These are phyloP conservation scores for Cremastinae sp. DNA, from an alignment of 2,888 invertebrate genomes.

Conservation along the genomic window DNA sequence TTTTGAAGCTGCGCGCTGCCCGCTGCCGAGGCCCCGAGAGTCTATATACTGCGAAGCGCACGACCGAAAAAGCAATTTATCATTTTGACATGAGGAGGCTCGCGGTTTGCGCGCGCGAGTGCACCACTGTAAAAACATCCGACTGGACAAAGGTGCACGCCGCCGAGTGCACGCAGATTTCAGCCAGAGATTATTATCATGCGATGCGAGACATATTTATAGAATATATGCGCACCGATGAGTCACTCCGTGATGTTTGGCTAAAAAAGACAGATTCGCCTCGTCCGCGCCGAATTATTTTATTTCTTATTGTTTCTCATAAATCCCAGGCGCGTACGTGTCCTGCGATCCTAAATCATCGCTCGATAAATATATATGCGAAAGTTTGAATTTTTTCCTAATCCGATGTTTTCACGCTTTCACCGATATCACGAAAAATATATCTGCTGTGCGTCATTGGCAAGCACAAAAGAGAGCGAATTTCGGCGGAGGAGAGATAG, in stretches of 20 bases:
- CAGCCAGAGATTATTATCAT: too few relatives aligned
- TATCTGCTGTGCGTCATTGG: slow-evolving; percentile 55
- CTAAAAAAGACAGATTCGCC: slow-evolving; percentile 18
- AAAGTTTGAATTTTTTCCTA: slow-evolving; percentile 77
- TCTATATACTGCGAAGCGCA: too few relatives aligned
- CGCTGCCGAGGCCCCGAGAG: too few relatives aligned
- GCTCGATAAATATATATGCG: slow-evolving; percentile 79
- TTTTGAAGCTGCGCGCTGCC: too few relatives aligned
- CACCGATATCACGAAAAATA: slow-evolving; percentile 23
- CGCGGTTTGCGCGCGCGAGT: too few relatives aligned
- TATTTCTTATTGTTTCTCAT: background rate
- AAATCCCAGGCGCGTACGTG: slow-evolving; percentile 9
- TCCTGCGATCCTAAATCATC: slow-evolving; percentile 73
- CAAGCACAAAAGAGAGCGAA: slow-evolving; percentile 37
- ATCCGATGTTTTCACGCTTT: slow-evolving; percentile 57
- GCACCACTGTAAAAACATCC: too few relatives aligned
- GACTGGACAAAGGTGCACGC: too few relatives aligned
- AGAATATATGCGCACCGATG: background rate
- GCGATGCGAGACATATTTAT: background rate
- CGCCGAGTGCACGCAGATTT: too few relatives aligned
- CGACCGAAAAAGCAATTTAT: too few relatives aligned
- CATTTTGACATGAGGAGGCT: too few relatives aligned
- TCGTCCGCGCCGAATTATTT: background rate
- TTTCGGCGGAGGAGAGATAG: background rate
- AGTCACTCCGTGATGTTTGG: slow-evolving; percentile 12